A percentile compares a stretch with the other conserved stretches of the same genome.
Conservation (phyloP, 35 echinoderm and acorn worm genomes). For the Acanthaster planci region DNA sequence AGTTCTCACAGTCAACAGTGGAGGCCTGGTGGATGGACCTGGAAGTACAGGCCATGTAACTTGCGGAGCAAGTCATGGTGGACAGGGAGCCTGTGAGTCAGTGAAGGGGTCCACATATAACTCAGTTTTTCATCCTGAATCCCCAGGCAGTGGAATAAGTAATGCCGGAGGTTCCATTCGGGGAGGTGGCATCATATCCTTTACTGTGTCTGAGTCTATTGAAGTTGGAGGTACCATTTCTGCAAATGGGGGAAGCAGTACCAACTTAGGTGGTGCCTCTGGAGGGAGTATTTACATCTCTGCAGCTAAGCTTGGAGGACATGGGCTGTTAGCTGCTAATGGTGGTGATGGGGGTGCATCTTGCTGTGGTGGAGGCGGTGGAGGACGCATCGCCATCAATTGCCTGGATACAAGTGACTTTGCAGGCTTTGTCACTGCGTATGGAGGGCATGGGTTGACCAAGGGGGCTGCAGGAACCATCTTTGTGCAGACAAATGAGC, state of each 20-base stretch:
- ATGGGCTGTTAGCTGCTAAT: constrained; percentile 52
- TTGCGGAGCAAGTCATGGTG: constrained; percentile 79
- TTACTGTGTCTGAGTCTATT: constrained; percentile 25
- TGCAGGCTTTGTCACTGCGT: constrained; percentile 55
- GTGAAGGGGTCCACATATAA: constrained; percentile 39
- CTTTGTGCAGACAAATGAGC: constrained; percentile 39
- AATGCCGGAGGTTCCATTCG: neutral
- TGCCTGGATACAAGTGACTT: constrained; percentile 42
- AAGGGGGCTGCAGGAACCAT: constrained; percentile 82
- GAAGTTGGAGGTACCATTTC: constrained; percentile 57
- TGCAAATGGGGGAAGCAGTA: constrained; percentile 41
- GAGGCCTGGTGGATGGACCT: constrained; percentile 54
- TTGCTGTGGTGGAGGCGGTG: constrained; percentile 68
- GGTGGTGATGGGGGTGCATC: constrained; percentile 60
- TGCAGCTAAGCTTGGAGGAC: constrained; percentile 34
- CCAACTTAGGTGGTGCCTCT: constrained; percentile 52
- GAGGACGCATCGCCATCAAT: constrained; percentile 68
- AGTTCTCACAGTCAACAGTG: constrained; percentile 46
- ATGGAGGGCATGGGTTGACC: constrained; percentile 51
- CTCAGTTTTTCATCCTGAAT: constrained; percentile 30
- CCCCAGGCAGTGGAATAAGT: constrained; percentile 61
- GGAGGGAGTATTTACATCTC: constrained; percentile 72
- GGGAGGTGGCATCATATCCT: constrained; percentile 61
- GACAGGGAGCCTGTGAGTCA: constrained; percentile 49
- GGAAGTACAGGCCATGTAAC: constrained; percentile 42